A percentile compares a stretch with the other conserved stretches of the same genome.
Conservation (phyloP, 2,797 vertebrate species). For the Cetoscarus ocellatus region DNA sequence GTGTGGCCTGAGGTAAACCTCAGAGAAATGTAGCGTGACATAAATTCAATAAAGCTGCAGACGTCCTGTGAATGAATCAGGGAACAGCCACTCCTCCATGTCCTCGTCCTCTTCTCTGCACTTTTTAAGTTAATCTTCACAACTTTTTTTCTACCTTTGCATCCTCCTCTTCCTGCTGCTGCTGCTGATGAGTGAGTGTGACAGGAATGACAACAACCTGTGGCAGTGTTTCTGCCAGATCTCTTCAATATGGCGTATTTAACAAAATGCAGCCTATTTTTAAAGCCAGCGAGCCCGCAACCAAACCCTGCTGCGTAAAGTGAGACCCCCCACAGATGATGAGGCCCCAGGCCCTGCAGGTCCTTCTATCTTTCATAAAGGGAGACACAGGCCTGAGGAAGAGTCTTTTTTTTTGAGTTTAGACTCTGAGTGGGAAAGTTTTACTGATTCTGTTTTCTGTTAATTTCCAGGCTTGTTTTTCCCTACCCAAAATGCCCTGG, state of each 20-base stretch:
- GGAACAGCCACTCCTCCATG: neutral
- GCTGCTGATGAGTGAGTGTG: constrained; percentile 7
- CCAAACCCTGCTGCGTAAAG: no score
- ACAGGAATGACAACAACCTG: constrained; percentile 26
- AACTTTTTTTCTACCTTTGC: neutral
- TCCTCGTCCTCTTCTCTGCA: neutral
- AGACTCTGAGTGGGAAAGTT: no score
- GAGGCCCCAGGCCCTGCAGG: neutral
- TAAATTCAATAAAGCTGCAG: constrained; percentile 27
- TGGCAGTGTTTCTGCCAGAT: constrained; percentile 16
- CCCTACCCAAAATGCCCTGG: constrained; percentile 9
- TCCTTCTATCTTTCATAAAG: no score
- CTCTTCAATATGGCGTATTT: neutral
- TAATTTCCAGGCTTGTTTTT: neutral
- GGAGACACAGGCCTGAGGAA: no score
- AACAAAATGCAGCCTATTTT: no score
- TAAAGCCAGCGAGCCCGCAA: no score
- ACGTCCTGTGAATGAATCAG: constrained; percentile 31
- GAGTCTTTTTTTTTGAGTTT: no score
- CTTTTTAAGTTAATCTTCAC: neutral
- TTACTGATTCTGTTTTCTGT: neutral
- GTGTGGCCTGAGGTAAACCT: constrained; percentile 21
- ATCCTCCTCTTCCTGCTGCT: constrained; percentile 8
- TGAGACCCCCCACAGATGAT: no score
- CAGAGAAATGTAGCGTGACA: constrained; percentile 23